Base-by-base conservation (phyloP, 1,140 invertebrate species). In the Drosophila watanabei region DNA sequence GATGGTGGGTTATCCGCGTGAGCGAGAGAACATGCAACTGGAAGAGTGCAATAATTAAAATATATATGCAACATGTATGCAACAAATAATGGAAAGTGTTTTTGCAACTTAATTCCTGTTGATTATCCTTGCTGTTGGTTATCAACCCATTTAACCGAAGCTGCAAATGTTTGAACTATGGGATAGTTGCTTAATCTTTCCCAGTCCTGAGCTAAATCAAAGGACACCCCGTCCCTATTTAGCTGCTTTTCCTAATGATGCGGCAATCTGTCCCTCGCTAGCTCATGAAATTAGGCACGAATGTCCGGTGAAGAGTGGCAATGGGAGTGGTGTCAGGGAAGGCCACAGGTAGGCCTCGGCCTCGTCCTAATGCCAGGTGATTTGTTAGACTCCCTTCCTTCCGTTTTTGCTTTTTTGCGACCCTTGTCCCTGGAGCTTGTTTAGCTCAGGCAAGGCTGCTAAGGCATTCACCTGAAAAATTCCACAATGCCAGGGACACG, bases 241-340 rank as follows among this genome's bases (percentile, higher is more conserved):
- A 20, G 60, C 32, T 10, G 16, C 30, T 13, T n/a, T 45, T 60
- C 75, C 65, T 87, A 86, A 86, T 82, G 83, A 87, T 81, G 79
- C 70, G 62, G 75, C 83, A 79, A 86, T 86, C 83, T 86, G 83
- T 79, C 83, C 75, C 51, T 59, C 6, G 75, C 48, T 68, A 79
- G 79, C 83, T 87, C 83, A 86, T 86, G 83, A 87, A 87, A 86
- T 87, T 86, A 86, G 83, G 75, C 83, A 79, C 69, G 52, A 86
- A 82, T 87, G 83, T 82, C 83, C 83, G 83, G 83, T 51, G 46
- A 59, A 32, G 43, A 45, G 35, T 28, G 75, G 28, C 39, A 11
- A 8, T 4, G 18, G 4, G 18, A 18, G 14, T 7, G 37, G n/a
- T 11, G 43, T 18, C 9, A 13, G 30, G 11, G 33, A 9, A 32